Evolutionary conservation across 2,113 vertebrate genomes (phyloP).

Genomic region (Maccullochella peelii): DNA sequence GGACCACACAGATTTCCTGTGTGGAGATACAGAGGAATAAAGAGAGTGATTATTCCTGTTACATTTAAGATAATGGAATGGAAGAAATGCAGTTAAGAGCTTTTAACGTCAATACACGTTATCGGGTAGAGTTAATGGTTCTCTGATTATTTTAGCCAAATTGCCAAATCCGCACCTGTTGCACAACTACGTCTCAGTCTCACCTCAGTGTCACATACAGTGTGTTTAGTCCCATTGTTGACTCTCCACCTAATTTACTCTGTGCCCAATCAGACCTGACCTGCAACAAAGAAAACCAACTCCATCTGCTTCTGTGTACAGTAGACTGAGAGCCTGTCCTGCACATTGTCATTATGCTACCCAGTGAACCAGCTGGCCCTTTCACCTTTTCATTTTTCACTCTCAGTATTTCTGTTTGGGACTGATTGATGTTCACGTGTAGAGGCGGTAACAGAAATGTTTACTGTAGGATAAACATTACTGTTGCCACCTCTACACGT

Average conservation of each 20-base stretch:
- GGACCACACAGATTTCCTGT: slow-evolving; percentile 78
- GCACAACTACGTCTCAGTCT: not conserved
- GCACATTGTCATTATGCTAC: slow-evolving; percentile 71
- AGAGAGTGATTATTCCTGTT: slow-evolving; percentile 35
- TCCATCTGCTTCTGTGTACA: slow-evolving; percentile 63
- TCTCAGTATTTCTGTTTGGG: slow-evolving; percentile 49
- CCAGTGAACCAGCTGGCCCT: slow-evolving; percentile 66
- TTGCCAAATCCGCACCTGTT: slow-evolving; percentile 62
- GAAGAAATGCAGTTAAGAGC: not conserved
- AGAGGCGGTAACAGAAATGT: slow-evolving; percentile 68
- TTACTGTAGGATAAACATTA: no score
- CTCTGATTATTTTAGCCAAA: slow-evolving; percentile 5
- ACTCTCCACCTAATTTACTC: slow-evolving; percentile 34
- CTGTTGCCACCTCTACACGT: no score
- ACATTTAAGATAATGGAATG: slow-evolving; percentile 2
- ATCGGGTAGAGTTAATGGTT: slow-evolving; percentile 11
- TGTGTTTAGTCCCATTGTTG: slow-evolving; percentile 13
- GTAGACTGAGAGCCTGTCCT: slow-evolving; percentile 40
- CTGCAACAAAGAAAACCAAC: slow-evolving; percentile 49
- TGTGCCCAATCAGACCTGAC: slow-evolving; percentile 47
- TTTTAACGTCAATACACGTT: not conserved
- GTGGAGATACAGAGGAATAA: slow-evolving; percentile 36
- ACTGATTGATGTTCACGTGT: slow-evolving; percentile 60
- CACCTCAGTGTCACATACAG: not conserved
- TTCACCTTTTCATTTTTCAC: slow-evolving; percentile 67